phyloP scores from a whole-genome alignment of 2,888 invertebrate species.

The Sepioteuthis lessoniana region DNA sequence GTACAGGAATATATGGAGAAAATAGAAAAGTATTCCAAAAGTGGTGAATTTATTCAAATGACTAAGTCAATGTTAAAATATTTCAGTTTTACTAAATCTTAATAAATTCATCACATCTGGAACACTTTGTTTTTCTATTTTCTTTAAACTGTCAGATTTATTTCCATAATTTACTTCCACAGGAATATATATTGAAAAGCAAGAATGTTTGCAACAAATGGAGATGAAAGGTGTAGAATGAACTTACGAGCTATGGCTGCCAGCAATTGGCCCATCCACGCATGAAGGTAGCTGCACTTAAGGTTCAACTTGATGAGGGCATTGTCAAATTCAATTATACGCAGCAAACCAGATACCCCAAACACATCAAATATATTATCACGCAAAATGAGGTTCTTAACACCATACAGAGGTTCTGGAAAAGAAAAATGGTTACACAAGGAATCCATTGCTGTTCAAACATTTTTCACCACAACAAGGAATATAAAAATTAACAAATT shows the following conservation, averaged over 20 bases:
- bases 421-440: neutral
- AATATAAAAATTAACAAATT: too few species aligned
- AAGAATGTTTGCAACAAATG: neutral
- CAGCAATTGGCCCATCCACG: slow-evolving; percentile 42
- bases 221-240: neutral
- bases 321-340: slow-evolving; percentile 40
- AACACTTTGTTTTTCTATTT: too few species aligned
- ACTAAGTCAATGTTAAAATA: too few species aligned
- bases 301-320: slow-evolving; percentile 40
- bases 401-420: slow-evolving; percentile 39
- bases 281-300: slow-evolving; percentile 38
- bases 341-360: slow-evolving; percentile 37
- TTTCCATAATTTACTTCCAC: too few species aligned
- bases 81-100: too few species aligned
- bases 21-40: too few species aligned
- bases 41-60: too few species aligned
- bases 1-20: too few species aligned
- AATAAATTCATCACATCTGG: too few species aligned
- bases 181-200: neutral
- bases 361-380: slow-evolving; percentile 39
- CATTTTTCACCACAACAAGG: too few species aligned
- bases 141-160: too few species aligned
- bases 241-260: slow-evolving; percentile 44
- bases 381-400: slow-evolving; percentile 36
- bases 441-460: too few species aligned